Base-by-base conservation (phyloP, 2,888 invertebrate genomes). In the Euphydryas editha region DNA sequence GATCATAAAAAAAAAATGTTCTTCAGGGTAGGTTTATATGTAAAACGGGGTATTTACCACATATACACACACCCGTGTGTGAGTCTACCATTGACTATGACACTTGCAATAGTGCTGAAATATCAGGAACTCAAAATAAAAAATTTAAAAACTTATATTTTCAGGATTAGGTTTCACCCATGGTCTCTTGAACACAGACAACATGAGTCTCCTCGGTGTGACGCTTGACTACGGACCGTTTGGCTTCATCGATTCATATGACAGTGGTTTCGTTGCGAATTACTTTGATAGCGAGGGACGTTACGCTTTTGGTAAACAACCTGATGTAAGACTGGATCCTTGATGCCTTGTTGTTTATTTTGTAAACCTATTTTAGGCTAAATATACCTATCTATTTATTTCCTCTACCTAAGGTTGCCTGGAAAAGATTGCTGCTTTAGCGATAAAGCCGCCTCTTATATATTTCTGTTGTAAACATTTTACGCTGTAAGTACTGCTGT, bases 181-280 rank as follows among this genome's bases (percentile, higher is more conserved):
- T 76, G 95, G 95, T 6, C 92, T 94, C 1, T 77, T 94, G 8
- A 94, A 94, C 70, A 94, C 94, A 0, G 94, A 94, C 72, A 94
- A 94, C 73, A 94, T 94, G 93, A 95, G 95, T 77, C 88, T 95
- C 21, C 77, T 94, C n/a, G 95, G 95, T 0, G 76, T 95, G 0
- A 95, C 95, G 0, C 84, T 95, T 68, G 95, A 95, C 77, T 95
- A 94, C 75, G 95, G 95, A 0, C 95, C 95, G 0, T 95, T 92
- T 79, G 95, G 95, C 1, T 95, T 95, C 75, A 90, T 95, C 73
- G 95, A 95, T 75, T 91, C 93, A 0, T 95, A 93, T 76, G 94
- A 95, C 74, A 93, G 94, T 1, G 91, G 93, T 15, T 95, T 93
- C 74, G 93, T 95, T 5, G 94, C 95, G 21, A 95, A 95, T 80